Conservation (phyloP, 2,797 vertebrate species). For the Myotis myotis region DNA sequence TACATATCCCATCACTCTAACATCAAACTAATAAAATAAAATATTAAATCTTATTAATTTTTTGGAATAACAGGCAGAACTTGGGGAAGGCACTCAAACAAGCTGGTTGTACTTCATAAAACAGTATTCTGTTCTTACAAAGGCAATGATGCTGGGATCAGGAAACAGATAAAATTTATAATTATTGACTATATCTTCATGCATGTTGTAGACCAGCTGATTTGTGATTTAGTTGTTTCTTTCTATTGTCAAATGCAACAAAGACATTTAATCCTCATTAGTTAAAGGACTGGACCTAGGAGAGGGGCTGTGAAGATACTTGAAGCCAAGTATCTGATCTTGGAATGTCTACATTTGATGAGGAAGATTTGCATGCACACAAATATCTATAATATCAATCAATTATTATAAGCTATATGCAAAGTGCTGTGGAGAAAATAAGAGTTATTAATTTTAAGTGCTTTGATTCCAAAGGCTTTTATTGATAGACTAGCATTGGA, state of each 20-base stretch:
- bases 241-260: background rate
- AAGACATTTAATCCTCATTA: background rate
- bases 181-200: background rate
- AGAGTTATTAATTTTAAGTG: background rate
- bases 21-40: background rate
- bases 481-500: background rate
- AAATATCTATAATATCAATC: background rate
- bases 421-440: background rate
- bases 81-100: background rate
- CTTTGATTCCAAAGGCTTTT: background rate
- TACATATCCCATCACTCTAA: background rate
- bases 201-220: background rate
- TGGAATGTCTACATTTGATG: background rate
- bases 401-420: background rate
- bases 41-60: background rate
- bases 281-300: background rate
- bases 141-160: background rate
- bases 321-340: background rate
- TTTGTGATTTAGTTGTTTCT: background rate
- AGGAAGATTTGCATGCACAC: background rate
- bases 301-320: background rate
- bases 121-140: background rate
- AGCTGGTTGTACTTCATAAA: background rate
- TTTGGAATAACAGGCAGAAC: background rate
- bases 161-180: background rate